phyloP scores from a whole-genome alignment of 2,888 invertebrate genomes.

The Tiliacea aurago region DNA sequence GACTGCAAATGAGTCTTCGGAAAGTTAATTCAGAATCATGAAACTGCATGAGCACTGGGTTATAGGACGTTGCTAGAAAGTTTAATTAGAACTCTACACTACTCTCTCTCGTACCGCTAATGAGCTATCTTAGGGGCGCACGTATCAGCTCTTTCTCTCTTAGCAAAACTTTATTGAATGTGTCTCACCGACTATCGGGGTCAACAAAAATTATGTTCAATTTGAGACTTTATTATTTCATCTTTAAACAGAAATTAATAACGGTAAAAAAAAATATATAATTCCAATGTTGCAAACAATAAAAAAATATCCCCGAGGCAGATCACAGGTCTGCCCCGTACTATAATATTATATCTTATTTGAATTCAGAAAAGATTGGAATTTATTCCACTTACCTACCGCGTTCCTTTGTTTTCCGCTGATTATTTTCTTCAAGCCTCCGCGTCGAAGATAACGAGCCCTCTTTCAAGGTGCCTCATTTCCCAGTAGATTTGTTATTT shows the following conservation, averaged over 20 bases:
- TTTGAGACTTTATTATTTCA: slow-evolving; percentile 9
- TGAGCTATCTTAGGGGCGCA: slow-evolving; percentile 42
- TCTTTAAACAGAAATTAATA: slow-evolving; percentile 28
- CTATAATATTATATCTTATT: no score
- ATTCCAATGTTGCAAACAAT: slow-evolving; percentile 43
- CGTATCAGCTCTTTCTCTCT: slow-evolving; percentile 23
- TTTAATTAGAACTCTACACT: slow-evolving; percentile 62
- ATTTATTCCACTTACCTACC: slow-evolving; percentile 71
- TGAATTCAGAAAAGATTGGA: slow-evolving; percentile 66
- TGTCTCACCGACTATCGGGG: not conserved
- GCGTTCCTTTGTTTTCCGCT: slow-evolving; percentile 77
- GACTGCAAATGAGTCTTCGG: slow-evolving; percentile 56
- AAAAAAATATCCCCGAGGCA: slow-evolving; percentile 43
- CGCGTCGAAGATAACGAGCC: slow-evolving; percentile 81
- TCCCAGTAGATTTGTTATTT: slow-evolving; percentile 81
- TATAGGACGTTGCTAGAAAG: slow-evolving; percentile 45
- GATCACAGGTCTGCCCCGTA: slow-evolving; percentile 43
- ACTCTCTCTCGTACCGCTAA: slow-evolving; percentile 42
- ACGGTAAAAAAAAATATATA: slow-evolving; percentile 30
- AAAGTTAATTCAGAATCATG: slow-evolving; percentile 48
- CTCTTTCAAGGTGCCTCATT: slow-evolving; percentile 80
- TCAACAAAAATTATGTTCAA: slow-evolving; percentile 19
- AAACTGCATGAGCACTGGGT: slow-evolving; percentile 49
- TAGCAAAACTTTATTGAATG: slow-evolving; percentile 17
- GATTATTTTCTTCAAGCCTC: slow-evolving; percentile 79